These are phyloP conservation scores for Drosophila ficusphila DNA, from an alignment of 1,140 invertebrate species.

Conservation along the genomic window DNA sequence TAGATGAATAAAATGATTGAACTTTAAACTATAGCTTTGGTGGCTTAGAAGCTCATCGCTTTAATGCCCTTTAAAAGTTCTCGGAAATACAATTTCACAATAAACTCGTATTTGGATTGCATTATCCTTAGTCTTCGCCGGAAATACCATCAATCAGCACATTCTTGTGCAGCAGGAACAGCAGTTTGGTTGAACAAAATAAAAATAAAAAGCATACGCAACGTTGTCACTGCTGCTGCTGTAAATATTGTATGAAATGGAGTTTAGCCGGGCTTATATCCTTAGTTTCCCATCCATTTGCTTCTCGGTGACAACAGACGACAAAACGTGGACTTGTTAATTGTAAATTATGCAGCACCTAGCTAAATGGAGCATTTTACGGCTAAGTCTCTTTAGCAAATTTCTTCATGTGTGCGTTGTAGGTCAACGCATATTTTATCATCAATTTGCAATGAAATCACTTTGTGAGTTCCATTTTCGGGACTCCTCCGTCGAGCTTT, in stretches of 20 bases:
- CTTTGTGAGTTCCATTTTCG: no score
- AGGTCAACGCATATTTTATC: slow-evolving; percentile 53
- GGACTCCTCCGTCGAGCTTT: slow-evolving; percentile 27
- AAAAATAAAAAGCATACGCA: slow-evolving; percentile 35
- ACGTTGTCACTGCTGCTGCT: slow-evolving; percentile 2
- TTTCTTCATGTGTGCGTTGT: slow-evolving; percentile 8
- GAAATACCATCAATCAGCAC: slow-evolving; percentile 38
- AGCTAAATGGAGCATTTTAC: slow-evolving; percentile 27
- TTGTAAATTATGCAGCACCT: slow-evolving; percentile 61
- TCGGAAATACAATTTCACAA: not conserved
- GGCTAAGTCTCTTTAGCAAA: not conserved
- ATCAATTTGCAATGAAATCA: slow-evolving; percentile 56
- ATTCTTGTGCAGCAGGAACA: not conserved
- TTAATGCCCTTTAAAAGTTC: not conserved
- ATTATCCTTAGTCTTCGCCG: slow-evolving; percentile 12
- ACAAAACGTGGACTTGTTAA: slow-evolving; percentile 42
- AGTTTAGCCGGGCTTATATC: slow-evolving; percentile 9
- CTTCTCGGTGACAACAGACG: slow-evolving; percentile 35
- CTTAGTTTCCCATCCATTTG: slow-evolving; percentile 12
- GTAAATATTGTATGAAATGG: slow-evolving; percentile 25
- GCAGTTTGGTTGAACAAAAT: slow-evolving; percentile 1
- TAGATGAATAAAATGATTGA: no score
- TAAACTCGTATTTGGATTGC: slow-evolving; percentile 13
- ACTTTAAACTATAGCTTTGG: no score
- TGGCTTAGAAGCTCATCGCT: not conserved